These are phyloP conservation scores for Thunnus albacares DNA, from an alignment of 2,797 vertebrate genomes.

Conservation along the genomic window DNA sequence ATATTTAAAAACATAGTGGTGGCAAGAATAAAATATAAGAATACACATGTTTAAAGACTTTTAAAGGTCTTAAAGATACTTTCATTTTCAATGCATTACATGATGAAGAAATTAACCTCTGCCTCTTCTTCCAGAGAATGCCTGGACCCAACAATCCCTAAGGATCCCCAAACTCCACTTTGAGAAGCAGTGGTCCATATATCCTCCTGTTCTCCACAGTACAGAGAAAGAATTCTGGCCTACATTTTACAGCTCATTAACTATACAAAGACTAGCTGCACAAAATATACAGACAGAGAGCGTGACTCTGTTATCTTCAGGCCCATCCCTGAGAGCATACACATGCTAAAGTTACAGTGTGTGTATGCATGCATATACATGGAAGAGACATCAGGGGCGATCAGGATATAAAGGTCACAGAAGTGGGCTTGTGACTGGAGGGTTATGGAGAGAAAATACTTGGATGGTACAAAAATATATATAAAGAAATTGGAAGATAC, in stretches of 20 bases:
- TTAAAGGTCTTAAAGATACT: neutral
- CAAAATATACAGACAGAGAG: conserved; percentile 66
- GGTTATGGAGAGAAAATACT: neutral
- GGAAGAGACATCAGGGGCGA: neutral
- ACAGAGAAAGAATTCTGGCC: conserved; percentile 67
- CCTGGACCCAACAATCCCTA: conserved; percentile 32
- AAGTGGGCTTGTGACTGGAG: neutral
- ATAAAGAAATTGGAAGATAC: neutral
- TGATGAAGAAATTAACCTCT: conserved; percentile 44
- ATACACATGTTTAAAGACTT: no score
- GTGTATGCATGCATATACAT: conserved; percentile 29
- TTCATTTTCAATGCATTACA: conserved; percentile 29
- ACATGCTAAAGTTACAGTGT: conserved; percentile 18
- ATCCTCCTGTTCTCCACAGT: conserved; percentile 46
- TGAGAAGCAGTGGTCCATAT: conserved; percentile 53
- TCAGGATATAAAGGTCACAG: conserved; percentile 12
- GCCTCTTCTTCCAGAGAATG: conserved; percentile 10
- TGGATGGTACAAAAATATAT: neutral
- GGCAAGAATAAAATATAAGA: neutral
- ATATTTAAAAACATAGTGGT: neutral
- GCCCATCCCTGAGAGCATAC: conserved; percentile 34
- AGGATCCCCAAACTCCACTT: conserved; percentile 39
- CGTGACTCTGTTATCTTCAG: conserved; percentile 60
- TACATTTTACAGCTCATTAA: conserved; percentile 82
- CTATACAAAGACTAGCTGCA: conserved; percentile 67